phyloP scores from a whole-genome alignment of 2,888 invertebrate genomes.

The Ectropis crepuscularia region DNA sequence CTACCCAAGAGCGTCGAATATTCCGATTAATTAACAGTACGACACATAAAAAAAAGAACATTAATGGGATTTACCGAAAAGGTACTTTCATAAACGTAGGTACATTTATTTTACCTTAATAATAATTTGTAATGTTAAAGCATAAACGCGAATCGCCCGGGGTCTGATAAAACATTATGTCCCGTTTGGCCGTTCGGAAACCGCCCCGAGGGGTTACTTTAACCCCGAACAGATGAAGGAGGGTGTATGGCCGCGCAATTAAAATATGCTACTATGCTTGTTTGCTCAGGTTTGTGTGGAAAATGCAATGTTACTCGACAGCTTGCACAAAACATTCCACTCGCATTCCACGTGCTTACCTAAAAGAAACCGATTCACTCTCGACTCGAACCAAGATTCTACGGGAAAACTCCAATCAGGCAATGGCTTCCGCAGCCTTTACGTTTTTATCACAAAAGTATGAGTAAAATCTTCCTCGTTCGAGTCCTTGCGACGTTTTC shows the following conservation, averaged over 20 bases:
- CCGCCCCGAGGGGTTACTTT: conserved; percentile 1
- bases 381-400: too few species aligned
- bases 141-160: conserved; percentile 2
- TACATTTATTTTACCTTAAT: not conserved
- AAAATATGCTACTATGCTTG: conserved; percentile 4
- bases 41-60: too few species aligned
- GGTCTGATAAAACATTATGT: conserved; percentile 21
- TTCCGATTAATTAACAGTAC: too few species aligned
- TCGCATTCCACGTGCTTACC: too few species aligned
- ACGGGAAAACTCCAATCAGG: too few species aligned
- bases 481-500: too few species aligned
- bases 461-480: too few species aligned
- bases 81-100: not conserved
- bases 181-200: conserved; percentile 10
- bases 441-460: too few species aligned
- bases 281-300: not conserved
- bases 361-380: too few species aligned
- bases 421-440: too few species aligned
- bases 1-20: too few species aligned
- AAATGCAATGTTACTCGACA: not conserved
- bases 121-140: conserved; percentile 10
- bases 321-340: too few species aligned
- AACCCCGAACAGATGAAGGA: conserved; percentile 4
- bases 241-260: conserved; percentile 15
- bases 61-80: not conserved